These are phyloP conservation scores for Megamerina dolium DNA, from an alignment of 2,888 invertebrate species.

Conservation along the genomic window DNA sequence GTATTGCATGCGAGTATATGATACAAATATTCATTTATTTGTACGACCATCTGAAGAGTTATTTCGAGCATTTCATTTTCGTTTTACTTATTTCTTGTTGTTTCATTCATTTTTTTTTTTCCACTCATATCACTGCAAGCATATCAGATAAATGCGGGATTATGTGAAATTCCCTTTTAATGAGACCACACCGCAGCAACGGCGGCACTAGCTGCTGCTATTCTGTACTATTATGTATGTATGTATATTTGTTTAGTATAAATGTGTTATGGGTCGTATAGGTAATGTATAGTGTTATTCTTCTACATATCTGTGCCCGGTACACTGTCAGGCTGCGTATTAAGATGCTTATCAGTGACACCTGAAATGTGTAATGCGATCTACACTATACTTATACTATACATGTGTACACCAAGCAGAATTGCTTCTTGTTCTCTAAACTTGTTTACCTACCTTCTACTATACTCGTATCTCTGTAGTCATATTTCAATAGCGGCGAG, in stretches of 20 bases:
- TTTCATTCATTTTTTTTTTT: constrained; percentile 3
- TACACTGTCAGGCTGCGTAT: constrained; percentile 28
- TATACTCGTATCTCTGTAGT: no score
- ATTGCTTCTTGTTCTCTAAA: no score
- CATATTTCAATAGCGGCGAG: no score
- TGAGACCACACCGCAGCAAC: constrained; percentile 21
- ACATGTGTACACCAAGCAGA: no score
- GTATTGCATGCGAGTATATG: no score
- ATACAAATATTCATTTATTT: no score
- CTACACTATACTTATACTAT: constrained; percentile 24
- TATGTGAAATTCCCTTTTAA: constrained; percentile 19
- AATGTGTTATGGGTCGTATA: neutral
- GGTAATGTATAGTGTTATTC: neutral
- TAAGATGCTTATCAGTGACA: constrained; percentile 47
- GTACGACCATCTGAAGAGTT: neutral
- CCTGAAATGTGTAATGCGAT: constrained; percentile 46
- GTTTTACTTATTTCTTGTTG: neutral
- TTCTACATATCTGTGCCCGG: constrained; percentile 15
- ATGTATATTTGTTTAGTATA: no score
- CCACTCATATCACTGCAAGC: constrained; percentile 19
- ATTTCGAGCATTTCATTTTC: neutral
- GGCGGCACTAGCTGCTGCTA: constrained; percentile 8
- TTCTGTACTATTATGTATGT: no score
- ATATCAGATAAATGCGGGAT: constrained; percentile 21
- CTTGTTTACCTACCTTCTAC: no score